Conservation (phyloP, 2,888 invertebrate genomes). For the Tridacna gigas region DNA sequence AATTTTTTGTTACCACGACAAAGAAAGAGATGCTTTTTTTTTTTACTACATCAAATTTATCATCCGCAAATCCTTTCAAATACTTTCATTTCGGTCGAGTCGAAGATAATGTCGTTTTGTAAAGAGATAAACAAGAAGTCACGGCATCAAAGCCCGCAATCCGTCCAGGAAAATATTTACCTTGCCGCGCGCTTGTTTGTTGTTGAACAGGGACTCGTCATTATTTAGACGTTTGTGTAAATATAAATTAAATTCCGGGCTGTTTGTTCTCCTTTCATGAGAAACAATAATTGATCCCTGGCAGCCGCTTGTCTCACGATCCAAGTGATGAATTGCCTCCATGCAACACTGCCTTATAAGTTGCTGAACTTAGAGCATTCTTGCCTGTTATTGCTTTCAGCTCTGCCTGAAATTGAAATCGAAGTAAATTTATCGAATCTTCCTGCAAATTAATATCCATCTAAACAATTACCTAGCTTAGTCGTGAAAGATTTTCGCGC, state of each 20-base stretch:
- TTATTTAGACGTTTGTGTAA: conserved; percentile 65
- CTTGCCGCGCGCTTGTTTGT: conserved; percentile 61
- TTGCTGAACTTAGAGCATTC: neutral
- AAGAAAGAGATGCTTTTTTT: too few relatives aligned
- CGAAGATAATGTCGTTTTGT: too few relatives aligned
- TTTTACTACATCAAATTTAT: too few relatives aligned
- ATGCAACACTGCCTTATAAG: conserved; percentile 5
- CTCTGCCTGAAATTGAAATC: too few relatives aligned
- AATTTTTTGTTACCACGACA: too few relatives aligned
- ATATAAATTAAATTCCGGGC: conserved; percentile 63
- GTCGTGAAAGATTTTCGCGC: too few relatives aligned
- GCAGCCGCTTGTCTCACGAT: conserved; percentile 18
- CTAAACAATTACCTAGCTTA: too few relatives aligned
- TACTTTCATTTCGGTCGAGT: too few relatives aligned
- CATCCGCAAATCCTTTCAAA: too few relatives aligned
- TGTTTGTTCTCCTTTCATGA: conserved; percentile 66
- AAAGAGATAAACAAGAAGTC: conserved; percentile 4
- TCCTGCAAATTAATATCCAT: too few relatives aligned
- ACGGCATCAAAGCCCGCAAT: conserved; percentile 15
- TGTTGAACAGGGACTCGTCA: conserved; percentile 64
- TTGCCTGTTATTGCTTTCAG: neutral
- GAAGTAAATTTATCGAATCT: too few relatives aligned
- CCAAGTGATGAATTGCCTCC: conserved; percentile 7
- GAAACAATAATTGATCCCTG: conserved; percentile 48
- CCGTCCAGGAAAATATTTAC: conserved; percentile 62